Percentiles rank a stretch among this genome's conserved stretches.
Conservation (phyloP, 2,888 invertebrate genomes). For the Microchrysa polita region DNA sequence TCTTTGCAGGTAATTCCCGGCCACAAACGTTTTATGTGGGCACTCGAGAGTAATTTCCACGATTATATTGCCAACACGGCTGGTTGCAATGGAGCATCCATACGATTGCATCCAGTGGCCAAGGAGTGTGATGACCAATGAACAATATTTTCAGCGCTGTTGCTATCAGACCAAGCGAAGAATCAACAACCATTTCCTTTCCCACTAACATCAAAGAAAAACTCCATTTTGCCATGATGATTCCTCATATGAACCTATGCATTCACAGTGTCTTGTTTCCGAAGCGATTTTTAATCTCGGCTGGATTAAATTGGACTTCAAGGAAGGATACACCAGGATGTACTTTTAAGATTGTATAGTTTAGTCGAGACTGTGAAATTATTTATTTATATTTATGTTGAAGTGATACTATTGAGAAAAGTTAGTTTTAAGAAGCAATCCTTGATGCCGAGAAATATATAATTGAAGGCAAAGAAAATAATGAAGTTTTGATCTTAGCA, state of each 20-base stretch:
- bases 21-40: constrained; percentile 71
- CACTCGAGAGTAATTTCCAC: constrained; percentile 73
- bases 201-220: background rate
- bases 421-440: no score
- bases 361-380: background rate
- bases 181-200: background rate
- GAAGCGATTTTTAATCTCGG: background rate
- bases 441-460: no score
- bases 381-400: background rate
- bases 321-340: background rate
- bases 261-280: background rate
- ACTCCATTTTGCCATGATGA: background rate
- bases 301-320: background rate
- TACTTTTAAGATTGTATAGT: background rate
- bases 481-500: no score
- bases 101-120: constrained; percentile 70
- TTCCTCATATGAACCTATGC: background rate
- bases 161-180: no score
- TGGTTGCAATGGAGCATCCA: constrained; percentile 71
- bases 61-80: constrained; percentile 71
- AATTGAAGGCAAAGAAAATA: no score
- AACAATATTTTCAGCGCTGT: background rate
- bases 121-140: constrained; percentile 58
- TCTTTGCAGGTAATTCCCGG: constrained; percentile 65
- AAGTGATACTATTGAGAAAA: background rate